Evolutionary conservation across 2,888 invertebrate genomes (phyloP).

Genomic region (Tiliacea citrago): DNA sequence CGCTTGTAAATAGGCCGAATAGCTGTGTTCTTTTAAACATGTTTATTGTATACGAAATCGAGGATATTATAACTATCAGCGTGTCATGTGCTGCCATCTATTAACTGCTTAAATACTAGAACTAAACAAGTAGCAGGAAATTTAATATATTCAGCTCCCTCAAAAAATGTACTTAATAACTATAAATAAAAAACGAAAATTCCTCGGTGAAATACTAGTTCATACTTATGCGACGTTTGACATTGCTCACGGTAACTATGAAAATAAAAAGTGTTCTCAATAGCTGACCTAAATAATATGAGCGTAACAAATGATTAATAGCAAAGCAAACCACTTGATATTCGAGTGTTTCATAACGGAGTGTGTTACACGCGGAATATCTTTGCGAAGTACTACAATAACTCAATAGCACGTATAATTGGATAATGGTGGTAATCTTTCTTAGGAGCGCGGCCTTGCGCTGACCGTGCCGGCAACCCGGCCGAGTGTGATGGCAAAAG

Average conservation of each 20-base stretch:
- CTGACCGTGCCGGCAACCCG: constrained; percentile 69
- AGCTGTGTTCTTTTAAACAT: constrained; percentile 33
- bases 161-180: constrained; percentile 21
- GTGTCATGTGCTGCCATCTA: constrained; percentile 60
- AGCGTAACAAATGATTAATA: constrained; percentile 59
- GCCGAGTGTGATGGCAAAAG: constrained; percentile 56
- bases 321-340: constrained; percentile 60
- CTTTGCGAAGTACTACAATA: constrained; percentile 78
- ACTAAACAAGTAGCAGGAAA: constrained; percentile 26
- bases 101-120: constrained; percentile 14
- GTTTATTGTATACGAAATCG: constrained; percentile 40
- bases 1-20: constrained; percentile 29
- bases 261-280: constrained; percentile 58
- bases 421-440: constrained; percentile 86
- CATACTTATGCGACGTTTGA: constrained; percentile 39
- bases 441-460: constrained; percentile 80
- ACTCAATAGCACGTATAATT: constrained; percentile 83
- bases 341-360: constrained; percentile 68
- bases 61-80: constrained; percentile 15
- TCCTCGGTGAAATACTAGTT: constrained; percentile 36
- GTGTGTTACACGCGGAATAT: constrained; percentile 67
- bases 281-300: constrained; percentile 63
- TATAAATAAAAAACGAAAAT: constrained; percentile 32
- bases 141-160: constrained; percentile 40
- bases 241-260: constrained; percentile 55